Percentiles rank a stretch among this genome's conserved stretches.
Conservation (phyloP, 2,113 vertebrate species). For the Tringa solitaria region DNA sequence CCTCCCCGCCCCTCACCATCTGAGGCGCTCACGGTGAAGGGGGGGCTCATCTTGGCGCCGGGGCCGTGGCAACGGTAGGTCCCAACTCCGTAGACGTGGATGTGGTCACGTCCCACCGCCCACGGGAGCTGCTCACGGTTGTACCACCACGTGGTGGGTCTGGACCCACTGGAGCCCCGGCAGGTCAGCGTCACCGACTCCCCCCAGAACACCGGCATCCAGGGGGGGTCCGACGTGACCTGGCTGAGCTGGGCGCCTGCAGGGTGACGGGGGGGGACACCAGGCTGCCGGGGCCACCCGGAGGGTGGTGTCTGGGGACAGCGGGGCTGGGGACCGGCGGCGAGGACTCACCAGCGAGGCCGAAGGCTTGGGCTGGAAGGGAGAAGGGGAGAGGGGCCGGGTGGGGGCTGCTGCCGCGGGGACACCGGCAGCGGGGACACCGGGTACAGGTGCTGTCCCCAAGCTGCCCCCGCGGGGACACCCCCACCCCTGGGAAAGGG, state of each 20-base stretch:
- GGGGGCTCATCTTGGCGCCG: neutral
- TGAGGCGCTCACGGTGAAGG: neutral
- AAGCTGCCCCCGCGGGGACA: neutral
- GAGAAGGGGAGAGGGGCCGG: neutral
- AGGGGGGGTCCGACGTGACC: neutral
- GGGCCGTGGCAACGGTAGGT: neutral
- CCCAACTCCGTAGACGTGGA: rapidly evolving
- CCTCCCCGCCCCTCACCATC: neutral
- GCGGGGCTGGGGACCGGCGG: neutral
- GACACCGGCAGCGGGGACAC: neutral
- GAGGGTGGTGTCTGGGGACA: neutral
- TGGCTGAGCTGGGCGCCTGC: neutral
- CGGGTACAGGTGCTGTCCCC: neutral
- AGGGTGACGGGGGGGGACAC: neutral
- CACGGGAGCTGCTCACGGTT: rapidly evolving
- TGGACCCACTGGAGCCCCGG: rapidly evolving
- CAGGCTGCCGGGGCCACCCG: neutral
- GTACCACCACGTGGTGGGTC: rapidly evolving
- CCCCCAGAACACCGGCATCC: rapidly evolving
- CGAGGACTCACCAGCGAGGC: neutral
- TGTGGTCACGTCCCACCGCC: rapidly evolving
- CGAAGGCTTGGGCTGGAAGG: neutral
- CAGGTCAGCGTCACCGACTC: neutral
- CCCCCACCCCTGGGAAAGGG: neutral
- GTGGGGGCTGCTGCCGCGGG: neutral